A percentile compares a stretch with the other conserved stretches of the same genome.
These are phyloP conservation scores for Limnothrissa miodon DNA, from an alignment of 2,113 vertebrate species.

Conservation along the genomic window DNA sequence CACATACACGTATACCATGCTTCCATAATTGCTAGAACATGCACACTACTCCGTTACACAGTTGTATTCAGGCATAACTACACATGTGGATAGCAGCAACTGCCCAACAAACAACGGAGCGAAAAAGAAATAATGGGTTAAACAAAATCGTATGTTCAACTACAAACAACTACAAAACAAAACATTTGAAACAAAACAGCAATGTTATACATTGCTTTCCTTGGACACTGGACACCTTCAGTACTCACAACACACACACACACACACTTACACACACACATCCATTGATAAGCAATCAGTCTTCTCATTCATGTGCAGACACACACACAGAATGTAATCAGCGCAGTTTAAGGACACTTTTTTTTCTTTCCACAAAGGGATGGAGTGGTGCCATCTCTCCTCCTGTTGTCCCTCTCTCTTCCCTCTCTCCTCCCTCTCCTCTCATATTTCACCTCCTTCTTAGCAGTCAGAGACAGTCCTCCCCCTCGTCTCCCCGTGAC, in stretches of 20 bases:
- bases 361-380: background rate
- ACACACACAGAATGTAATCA: slow-evolving; percentile 11
- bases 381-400: background rate
- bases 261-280: slow-evolving; percentile 25
- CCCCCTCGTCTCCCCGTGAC: background rate
- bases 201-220: background rate
- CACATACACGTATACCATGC: slow-evolving; percentile 2
- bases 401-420: slow-evolving; percentile 12
- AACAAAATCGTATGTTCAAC: no score
- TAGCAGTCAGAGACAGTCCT: background rate
- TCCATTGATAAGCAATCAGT: slow-evolving; percentile 20
- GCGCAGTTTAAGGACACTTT: background rate
- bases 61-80: background rate
- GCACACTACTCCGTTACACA: background rate
- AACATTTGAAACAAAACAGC: background rate
- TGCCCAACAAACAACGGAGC: no score
- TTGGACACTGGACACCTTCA: background rate
- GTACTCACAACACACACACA: slow-evolving; percentile 12
- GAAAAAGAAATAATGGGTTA: no score
- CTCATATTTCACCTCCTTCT: slow-evolving; percentile 18
- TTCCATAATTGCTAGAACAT: background rate
- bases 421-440: slow-evolving; percentile 12
- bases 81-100: background rate
- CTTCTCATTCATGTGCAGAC: slow-evolving; percentile 42
- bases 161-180: background rate